Evolutionary conservation across 2,888 invertebrate species (phyloP).

Genomic region (Eristalis arbustorum): DNA sequence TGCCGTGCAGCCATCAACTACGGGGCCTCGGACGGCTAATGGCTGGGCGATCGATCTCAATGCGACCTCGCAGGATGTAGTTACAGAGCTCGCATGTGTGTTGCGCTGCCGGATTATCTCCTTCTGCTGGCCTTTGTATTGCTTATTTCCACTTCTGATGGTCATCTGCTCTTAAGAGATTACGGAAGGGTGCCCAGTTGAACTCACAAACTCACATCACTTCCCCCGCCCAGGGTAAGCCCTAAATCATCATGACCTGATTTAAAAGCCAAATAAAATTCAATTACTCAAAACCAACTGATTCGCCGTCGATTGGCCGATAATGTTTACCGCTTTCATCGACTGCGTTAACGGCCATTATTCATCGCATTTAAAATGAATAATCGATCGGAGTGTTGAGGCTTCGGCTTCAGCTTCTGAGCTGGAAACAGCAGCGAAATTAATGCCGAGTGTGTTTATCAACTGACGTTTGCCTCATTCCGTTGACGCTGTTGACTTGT

Average conservation of each 20-base stretch:
- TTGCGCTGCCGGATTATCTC: neutral
- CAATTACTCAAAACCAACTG: neutral
- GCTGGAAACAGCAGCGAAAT: neutral
- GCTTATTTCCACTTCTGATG: too few species aligned
- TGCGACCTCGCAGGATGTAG: neutral
- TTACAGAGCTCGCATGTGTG: neutral
- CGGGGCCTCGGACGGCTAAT: neutral
- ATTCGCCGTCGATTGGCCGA: neutral
- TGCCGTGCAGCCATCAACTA: neutral
- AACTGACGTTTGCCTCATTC: too few species aligned
- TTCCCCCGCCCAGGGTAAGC: too few species aligned
- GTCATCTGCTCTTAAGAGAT: too few species aligned
- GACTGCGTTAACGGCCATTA: neutral
- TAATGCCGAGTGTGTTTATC: too few species aligned
- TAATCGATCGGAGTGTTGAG: neutral
- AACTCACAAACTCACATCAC: too few species aligned
- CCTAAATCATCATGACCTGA: too few species aligned
- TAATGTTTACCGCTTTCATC: neutral
- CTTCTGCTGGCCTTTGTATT: neutral
- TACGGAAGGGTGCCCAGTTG: too few species aligned
- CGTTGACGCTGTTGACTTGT: too few species aligned
- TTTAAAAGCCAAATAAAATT: too few species aligned
- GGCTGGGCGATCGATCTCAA: neutral
- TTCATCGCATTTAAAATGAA: neutral
- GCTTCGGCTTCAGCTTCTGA: too few species aligned